Percentiles rank a stretch among this genome's conserved stretches.
These are phyloP conservation scores for Enhydra lutris DNA, from an alignment of 2,113 vertebrate species.

Conservation along the genomic window DNA sequence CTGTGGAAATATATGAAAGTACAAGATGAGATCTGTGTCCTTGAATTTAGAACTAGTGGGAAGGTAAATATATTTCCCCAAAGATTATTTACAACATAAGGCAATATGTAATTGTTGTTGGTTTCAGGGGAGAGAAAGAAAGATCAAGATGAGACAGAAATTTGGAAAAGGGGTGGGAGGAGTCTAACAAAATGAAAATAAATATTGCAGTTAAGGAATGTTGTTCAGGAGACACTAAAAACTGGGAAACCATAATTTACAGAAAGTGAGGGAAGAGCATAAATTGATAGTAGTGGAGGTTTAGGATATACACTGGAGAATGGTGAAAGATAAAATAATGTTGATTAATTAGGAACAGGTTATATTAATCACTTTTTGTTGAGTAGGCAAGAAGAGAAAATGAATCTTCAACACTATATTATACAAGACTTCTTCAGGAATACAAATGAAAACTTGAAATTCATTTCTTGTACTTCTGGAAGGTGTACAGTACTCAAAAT, in stretches of 20 bases:
- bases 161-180: background rate
- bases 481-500: background rate
- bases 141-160: background rate
- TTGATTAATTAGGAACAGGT: background rate
- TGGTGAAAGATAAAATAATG: background rate
- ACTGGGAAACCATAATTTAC: background rate
- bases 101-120: background rate
- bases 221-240: background rate
- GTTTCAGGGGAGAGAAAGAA: background rate
- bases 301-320: background rate
- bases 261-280: background rate
- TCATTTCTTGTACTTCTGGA: background rate
- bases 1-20: background rate
- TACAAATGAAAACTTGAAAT: background rate
- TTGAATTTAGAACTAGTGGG: background rate
- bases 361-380: background rate
- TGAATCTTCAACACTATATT: background rate
- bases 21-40: background rate
- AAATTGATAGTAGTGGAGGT: background rate
- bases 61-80: background rate
- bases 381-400: background rate
- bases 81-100: constrained; percentile 9
- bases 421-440: background rate
- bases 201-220: background rate
- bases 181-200: background rate